phyloP scores from a whole-genome alignment of 2,888 invertebrate species.

The Cordilura impudica region DNA sequence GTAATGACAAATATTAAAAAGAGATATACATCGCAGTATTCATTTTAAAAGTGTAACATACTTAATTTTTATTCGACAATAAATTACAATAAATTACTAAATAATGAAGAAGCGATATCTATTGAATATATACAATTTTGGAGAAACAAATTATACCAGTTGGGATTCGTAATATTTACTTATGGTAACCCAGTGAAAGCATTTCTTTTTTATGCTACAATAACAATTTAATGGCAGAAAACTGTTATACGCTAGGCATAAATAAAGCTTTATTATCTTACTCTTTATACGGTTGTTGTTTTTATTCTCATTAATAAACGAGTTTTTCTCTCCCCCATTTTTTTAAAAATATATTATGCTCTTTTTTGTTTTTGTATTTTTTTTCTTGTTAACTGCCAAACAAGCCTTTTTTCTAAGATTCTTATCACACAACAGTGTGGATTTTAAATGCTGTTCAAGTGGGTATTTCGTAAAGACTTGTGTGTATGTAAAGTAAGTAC shows the following conservation, averaged over 20 bases:
- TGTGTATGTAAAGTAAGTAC: not conserved
- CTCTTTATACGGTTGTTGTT: conserved; percentile 12
- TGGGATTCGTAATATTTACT: too few relatives aligned
- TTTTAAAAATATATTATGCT: not conserved
- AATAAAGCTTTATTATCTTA: conserved; percentile 28
- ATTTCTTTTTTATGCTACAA: conserved; percentile 8
- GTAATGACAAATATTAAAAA: too few relatives aligned
- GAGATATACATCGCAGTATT: too few relatives aligned
- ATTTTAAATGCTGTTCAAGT: conserved; percentile 14
- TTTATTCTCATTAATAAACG: conserved; percentile 9
- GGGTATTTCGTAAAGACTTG: not conserved
- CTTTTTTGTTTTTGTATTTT: not conserved
- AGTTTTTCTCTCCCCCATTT: conserved; percentile 8
- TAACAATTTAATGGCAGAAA: conserved; percentile 37
- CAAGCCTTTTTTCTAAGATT: conserved; percentile 29
- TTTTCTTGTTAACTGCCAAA: conserved; percentile 18
- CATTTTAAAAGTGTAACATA: not conserved
- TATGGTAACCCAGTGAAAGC: conserved; percentile 5
- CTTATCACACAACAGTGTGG: conserved; percentile 18
- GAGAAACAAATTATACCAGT: too few relatives aligned
- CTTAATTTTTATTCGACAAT: too few relatives aligned
- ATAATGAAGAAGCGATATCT: too few relatives aligned
- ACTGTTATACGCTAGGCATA: conserved; percentile 40
- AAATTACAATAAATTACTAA: too few relatives aligned
- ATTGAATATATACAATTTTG: too few relatives aligned